Percentiles rank a stretch among this genome's conserved stretches.
phyloP scores from a whole-genome alignment of 2,797 vertebrate species.

The Tenualosa thibaudeaui region DNA sequence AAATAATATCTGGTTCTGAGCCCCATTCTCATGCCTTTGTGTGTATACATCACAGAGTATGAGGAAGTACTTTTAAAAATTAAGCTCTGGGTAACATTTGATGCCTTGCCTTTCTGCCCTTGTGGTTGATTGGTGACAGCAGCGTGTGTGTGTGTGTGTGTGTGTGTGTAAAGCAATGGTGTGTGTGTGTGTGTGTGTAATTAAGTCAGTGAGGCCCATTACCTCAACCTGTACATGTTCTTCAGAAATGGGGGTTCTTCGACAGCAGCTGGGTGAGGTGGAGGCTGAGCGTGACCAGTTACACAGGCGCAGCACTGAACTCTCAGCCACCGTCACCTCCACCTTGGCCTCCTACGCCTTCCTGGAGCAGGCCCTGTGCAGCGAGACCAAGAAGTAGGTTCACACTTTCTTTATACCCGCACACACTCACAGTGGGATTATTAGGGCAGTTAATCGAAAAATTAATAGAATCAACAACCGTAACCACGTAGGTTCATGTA shows the following conservation, averaged over 20 bases:
- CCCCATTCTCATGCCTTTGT: too few relatives aligned
- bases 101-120: too few relatives aligned
- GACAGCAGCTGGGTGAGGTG: slow-evolving; percentile 67
- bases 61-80: neutral
- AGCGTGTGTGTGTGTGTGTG: too few relatives aligned
- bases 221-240: neutral
- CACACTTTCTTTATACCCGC: neutral
- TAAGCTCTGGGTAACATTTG: too few relatives aligned
- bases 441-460: too few relatives aligned
- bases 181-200: slow-evolving; percentile 7
- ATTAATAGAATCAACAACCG: neutral
- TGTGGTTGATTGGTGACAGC: too few relatives aligned
- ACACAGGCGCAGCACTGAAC: slow-evolving; percentile 69
- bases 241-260: slow-evolving; percentile 74
- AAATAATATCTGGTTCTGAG: too few relatives aligned
- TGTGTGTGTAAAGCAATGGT: too few relatives aligned
- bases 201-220: neutral
- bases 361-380: slow-evolving; percentile 71
- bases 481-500: too few relatives aligned
- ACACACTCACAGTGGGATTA: too few relatives aligned
- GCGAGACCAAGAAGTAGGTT: slow-evolving; percentile 67
- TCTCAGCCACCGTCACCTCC: slow-evolving; percentile 75
- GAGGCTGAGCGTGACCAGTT: slow-evolving; percentile 66
- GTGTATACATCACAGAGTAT: neutral
- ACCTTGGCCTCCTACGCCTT: slow-evolving; percentile 73